Conservation (phyloP, 2,888 invertebrate species). For the Tridacna gigas region DNA sequence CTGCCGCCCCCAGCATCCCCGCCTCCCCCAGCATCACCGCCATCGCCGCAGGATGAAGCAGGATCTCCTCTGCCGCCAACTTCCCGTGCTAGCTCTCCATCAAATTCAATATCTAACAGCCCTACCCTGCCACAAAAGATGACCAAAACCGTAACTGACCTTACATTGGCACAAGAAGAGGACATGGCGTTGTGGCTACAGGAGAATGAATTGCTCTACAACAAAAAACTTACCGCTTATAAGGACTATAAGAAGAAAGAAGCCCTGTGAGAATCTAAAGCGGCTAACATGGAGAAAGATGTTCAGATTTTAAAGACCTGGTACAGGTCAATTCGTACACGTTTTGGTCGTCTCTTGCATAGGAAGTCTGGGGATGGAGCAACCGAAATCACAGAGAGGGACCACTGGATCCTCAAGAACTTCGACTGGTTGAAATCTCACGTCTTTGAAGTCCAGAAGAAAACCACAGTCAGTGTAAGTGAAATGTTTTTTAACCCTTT, state of each 20-base stretch:
- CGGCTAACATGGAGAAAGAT: constrained; percentile 50
- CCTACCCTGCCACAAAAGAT: neutral
- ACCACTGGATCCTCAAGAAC: constrained; percentile 48
- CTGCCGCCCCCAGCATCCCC: too few relatives aligned
- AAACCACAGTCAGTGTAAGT: constrained; percentile 44
- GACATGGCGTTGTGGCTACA: too few relatives aligned
- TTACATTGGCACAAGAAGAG: too few relatives aligned
- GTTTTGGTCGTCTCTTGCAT: constrained; percentile 40
- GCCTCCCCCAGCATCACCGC: too few relatives aligned
- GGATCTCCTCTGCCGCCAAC: too few relatives aligned
- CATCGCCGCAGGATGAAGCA: too few relatives aligned
- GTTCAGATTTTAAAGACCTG: constrained; percentile 43
- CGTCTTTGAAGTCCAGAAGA: too few relatives aligned
- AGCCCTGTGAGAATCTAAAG: constrained; percentile 43
- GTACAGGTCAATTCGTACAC: constrained; percentile 44
- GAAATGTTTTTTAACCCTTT: neutral
- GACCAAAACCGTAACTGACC: too few relatives aligned
- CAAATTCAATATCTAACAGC: neutral
- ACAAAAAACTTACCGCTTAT: constrained; percentile 32
- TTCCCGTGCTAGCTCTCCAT: too few relatives aligned
- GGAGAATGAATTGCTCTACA: too few relatives aligned
- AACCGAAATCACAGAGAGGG: constrained; percentile 47
- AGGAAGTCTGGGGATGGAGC: constrained; percentile 57
- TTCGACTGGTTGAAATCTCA: constrained; percentile 41
- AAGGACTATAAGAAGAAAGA: constrained; percentile 48